Base-by-base conservation (phyloP, 2,797 vertebrate species). In the Tachyglossus aculeatus region DNA sequence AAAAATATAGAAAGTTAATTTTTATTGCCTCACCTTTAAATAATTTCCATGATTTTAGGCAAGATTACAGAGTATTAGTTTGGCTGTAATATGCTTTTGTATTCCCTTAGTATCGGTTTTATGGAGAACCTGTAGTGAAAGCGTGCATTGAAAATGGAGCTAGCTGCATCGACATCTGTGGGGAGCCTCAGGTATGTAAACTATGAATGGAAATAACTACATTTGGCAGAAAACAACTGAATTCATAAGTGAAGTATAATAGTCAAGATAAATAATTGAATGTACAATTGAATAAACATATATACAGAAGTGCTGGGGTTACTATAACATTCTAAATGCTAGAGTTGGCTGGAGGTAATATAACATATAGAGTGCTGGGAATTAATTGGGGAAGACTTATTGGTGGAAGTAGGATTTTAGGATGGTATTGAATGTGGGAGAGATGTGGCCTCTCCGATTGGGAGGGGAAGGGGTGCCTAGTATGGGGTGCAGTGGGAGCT, bases 101-200 rank as follows among this genome's bases (percentile, higher is more conserved):
- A 31, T 77, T 63, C 37, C 50, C 51, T 54, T 22, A 97, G 96
- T 98, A 97, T 78, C 93, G 96, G 29, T 97, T 98, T 91, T 96
- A 87, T 64, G 98, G 97, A 7, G 98, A 99, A 70, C 92, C 95
- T 3, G 93, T 98, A 37, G 93, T 98, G 19, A 94, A 95, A 90
- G 95, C 96, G 25, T 98, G 96, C 73, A 85, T 98, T 87, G 96
- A 98, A 88, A 99, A 97, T 62, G 96, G 96, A 81, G 88, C 97
- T 18, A 96, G 94, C 81, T 96, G 86, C 72, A 87, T 99, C 24
- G 98, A 99, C 82, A 96, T 99, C 86, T 89, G 86, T 80, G 98
- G 98, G 83, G 98, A 99, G 74, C 96, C 98, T 52, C 95, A 99
- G 94, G 98, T 98, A 93, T 15, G 86, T 77, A 39, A 41, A 51